Percentiles rank a stretch among this genome's conserved stretches.
Conservation (phyloP, 2,888 invertebrate genomes). For the Epiperipatus broadwayi region DNA sequence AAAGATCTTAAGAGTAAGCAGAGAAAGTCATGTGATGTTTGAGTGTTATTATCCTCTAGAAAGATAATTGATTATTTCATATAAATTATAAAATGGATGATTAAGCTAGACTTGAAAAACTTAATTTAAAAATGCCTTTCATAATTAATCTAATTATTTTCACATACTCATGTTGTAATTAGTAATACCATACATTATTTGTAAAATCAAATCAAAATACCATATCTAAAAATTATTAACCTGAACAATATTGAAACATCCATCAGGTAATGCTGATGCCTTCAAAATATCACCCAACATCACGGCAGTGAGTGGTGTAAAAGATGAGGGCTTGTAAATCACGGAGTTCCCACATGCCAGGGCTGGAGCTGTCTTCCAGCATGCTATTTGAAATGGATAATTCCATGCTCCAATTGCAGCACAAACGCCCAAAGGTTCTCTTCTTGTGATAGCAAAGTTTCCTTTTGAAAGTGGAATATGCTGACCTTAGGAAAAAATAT, state of each 20-base stretch:
- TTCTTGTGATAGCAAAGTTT: conserved; percentile 33
- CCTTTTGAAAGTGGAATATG: conserved; percentile 30
- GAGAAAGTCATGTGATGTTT: no score
- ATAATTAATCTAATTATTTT: no score
- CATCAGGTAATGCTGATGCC: conserved; percentile 35
- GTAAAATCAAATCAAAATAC: no score
- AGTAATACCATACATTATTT: no score
- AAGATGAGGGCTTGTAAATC: conserved; percentile 37
- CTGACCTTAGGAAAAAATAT: conserved; percentile 25
- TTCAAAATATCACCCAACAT: conserved; percentile 34
- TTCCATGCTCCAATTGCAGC: conserved; percentile 40
- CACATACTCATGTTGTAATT: no score
- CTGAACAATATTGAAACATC: conserved; percentile 36
- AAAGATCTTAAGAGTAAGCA: no score
- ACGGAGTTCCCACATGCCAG: conserved; percentile 37
- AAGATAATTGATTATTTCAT: neutral
- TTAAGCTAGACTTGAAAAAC: neutral
- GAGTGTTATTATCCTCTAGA: no score
- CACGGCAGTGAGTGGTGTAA: conserved; percentile 36
- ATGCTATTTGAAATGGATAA: conserved; percentile 34
- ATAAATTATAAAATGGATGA: conserved; percentile 1
- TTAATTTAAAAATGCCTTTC: no score
- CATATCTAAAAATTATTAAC: no score
- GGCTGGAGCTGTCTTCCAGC: conserved; percentile 31
- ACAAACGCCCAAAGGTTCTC: conserved; percentile 37